Base-by-base conservation (phyloP, 2,888 invertebrate species). In the Synergus japonicus region DNA sequence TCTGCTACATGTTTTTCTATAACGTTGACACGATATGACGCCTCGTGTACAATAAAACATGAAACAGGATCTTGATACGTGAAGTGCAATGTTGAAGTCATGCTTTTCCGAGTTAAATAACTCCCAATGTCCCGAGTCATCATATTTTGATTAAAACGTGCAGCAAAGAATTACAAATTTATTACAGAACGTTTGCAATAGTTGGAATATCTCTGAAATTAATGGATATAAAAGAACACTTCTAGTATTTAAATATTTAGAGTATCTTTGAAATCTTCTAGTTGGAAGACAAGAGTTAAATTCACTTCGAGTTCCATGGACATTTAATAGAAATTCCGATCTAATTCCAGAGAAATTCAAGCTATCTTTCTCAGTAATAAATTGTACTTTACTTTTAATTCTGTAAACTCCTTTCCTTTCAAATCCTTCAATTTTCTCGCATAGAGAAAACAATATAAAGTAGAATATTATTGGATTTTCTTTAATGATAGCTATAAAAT, bases 41-140 rank as follows among this genome's bases (percentile, higher is more conserved):
- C 15, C 15, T 66, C 43, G 15, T 66, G 10, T 18, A 66, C 66
- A 66, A 66, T 43, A 43, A 66, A 43, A 66, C 66, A 66, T 41
- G 66, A 41, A 60, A 60, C 60, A 60, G 9, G 65, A 41, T 43
- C 41, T 66, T 66, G n/a, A 66, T 43, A 66, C n/a, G 66, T 66
- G 18, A 66, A 66, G n/a, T 65, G 65, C 15, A 9, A 65, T 13
- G 65, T 9, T n/a, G n/a, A 65, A 4, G 37, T 65, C 15, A 3
- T 15, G 65, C 8, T 58, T 37, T 65, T 65, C 9, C 37, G 15
- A 15, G 41, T 15, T 37, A 41, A 65, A 65, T n/a, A 18, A n/a
- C 73, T n/a, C 46, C 18, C 44, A 15, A 3, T 13, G n/a, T 69
- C 15, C 9, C 58, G 18, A 10, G n/a, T 58, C 18, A 1, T 9